These are phyloP conservation scores for Machaerirhynchus nigripectus DNA, from an alignment of 2,113 vertebrate genomes.

Conservation along the genomic window DNA sequence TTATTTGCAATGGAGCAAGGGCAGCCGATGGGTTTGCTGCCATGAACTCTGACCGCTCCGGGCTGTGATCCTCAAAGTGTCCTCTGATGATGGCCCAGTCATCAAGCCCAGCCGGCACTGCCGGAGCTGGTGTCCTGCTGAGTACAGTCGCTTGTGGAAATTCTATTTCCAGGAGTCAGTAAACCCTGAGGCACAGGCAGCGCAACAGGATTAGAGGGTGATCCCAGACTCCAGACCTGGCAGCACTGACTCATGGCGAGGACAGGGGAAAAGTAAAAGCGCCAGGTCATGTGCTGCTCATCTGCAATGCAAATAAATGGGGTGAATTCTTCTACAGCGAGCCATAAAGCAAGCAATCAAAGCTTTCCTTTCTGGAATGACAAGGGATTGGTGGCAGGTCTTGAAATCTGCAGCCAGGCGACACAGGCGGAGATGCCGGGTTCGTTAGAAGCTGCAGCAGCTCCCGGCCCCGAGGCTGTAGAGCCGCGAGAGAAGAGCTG, in stretches of 20 bases:
- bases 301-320: slow-evolving; percentile 8
- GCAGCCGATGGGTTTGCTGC: not conserved
- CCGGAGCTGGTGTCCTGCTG: not conserved
- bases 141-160: not conserved
- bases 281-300: not conserved
- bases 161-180: not conserved
- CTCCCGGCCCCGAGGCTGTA: slow-evolving; percentile 1
- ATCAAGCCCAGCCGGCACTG: not conserved
- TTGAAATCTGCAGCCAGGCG: not conserved
- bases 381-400: not conserved
- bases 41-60: not conserved
- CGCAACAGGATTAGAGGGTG: not conserved
- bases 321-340: not conserved
- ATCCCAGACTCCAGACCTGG: not conserved
- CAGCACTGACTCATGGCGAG: not conserved
- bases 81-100: not conserved
- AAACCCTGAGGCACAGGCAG: not conserved
- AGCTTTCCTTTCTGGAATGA: not conserved
- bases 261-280: not conserved
- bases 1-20: not conserved
- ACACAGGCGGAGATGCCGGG: not conserved
- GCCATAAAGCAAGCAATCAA: not conserved
- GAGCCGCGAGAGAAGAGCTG: not conserved
- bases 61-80: not conserved
- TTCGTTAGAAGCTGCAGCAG: not conserved